Evolutionary conservation across 30 jellyfish, hydroid and myxozoan species (phyloP).

Genomic region (Pelagia noctiluca): DNA sequence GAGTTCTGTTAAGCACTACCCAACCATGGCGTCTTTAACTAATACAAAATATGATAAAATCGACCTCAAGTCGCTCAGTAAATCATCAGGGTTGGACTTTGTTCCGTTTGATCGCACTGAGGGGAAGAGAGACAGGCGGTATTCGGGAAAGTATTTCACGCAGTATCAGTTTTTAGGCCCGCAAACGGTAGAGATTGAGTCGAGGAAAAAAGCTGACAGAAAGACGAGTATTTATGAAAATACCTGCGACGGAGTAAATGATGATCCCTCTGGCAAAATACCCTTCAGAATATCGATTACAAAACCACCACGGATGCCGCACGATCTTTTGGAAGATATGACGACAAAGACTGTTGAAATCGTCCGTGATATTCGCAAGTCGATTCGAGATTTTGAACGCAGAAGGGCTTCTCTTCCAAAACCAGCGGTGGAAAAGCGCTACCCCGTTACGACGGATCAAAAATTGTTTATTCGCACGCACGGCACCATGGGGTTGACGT

Average conservation of each 20-base stretch:
- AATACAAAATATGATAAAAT: background rate
- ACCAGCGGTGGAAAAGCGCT: slow-evolving; percentile 23
- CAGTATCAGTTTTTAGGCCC: slow-evolving; percentile 61
- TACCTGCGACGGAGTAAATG: background rate
- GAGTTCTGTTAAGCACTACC: background rate
- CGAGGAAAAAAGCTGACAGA: background rate
- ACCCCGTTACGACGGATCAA: slow-evolving; percentile 70
- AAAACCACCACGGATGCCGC: slow-evolving; percentile 55
- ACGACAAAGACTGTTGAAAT: slow-evolving; percentile 51
- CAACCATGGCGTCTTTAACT: background rate
- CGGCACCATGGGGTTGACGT: slow-evolving; percentile 79
- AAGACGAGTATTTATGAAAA: background rate
- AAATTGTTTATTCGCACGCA: slow-evolving; percentile 74
- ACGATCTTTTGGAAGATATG: slow-evolving; percentile 68
- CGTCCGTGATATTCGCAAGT: slow-evolving; percentile 77
- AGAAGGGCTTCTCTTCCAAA: slow-evolving; percentile 20
- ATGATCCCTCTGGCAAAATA: slow-evolving; percentile 28
- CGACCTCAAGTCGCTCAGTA: slow-evolving; percentile 6
- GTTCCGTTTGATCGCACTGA: slow-evolving; percentile 14
- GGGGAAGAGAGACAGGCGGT: background rate
- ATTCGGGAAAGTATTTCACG: slow-evolving; percentile 50
- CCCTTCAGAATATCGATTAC: slow-evolving; percentile 58
- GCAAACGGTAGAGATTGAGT: background rate
- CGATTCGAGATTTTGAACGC: slow-evolving; percentile 51
- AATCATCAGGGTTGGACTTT: background rate